These are phyloP conservation scores for Micronycteris hirsuta DNA, from an alignment of 2,113 vertebrate species.

Conservation along the genomic window DNA sequence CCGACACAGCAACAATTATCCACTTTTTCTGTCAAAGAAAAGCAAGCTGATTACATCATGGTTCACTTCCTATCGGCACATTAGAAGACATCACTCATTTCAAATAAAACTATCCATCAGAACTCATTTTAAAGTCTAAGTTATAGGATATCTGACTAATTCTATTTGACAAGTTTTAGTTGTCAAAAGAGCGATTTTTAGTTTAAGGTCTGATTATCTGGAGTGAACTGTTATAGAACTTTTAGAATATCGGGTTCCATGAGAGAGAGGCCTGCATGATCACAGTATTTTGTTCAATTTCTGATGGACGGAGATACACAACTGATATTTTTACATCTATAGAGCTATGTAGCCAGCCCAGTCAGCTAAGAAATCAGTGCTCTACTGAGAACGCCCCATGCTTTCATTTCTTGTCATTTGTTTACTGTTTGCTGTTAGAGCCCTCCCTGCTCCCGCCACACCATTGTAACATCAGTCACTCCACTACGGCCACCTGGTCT, in stretches of 20 bases:
- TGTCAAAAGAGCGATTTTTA: neutral
- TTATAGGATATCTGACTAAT: neutral
- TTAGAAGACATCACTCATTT: neutral
- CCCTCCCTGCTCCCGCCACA: neutral
- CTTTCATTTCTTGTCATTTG: neutral
- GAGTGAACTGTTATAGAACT: neutral
- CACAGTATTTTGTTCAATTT: too few species aligned
- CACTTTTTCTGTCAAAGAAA: constrained; percentile 91
- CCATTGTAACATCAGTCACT: rapidly evolving
- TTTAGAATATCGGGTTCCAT: neutral
- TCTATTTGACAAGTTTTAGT: too few species aligned
- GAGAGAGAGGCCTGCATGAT: rapidly evolving
- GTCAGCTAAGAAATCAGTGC: neutral
- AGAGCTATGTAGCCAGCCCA: neutral
- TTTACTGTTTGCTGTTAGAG: rapidly evolving
- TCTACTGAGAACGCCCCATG: neutral
- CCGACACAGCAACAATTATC: constrained; percentile 85
- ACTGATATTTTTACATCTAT: neutral
- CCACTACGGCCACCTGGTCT: rapidly evolving
- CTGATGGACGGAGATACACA: neutral
- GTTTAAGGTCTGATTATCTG: neutral
- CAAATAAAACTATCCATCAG: rapidly evolving
- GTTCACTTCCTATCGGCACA: neutral
- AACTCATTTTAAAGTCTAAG: neutral
- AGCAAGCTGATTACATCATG: neutral